A percentile compares a stretch with the other conserved stretches of the same genome.
These are phyloP conservation scores for Luehdorfia chinensis DNA, from an alignment of 1,140 invertebrate genomes.

Conservation along the genomic window DNA sequence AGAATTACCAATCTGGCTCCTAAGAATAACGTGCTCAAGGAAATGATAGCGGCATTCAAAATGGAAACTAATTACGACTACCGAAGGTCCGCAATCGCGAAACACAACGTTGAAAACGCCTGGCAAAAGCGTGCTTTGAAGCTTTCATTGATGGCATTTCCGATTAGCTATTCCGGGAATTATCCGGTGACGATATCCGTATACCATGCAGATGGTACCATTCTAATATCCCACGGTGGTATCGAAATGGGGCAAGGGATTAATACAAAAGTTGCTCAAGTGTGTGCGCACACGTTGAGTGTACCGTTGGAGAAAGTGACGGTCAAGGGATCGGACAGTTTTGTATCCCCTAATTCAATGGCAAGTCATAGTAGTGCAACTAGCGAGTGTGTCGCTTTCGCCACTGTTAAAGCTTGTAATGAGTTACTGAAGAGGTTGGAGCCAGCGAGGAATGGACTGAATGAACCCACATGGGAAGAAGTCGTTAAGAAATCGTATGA, in stretches of 20 bases:
- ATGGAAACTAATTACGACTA: constrained; percentile 76
- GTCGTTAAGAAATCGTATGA: constrained; percentile 79
- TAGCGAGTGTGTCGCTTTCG: constrained; percentile 83
- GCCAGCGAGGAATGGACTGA: constrained; percentile 79
- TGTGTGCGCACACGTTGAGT: constrained; percentile 84
- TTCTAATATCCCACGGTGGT: constrained; percentile 82
- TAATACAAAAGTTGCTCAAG: constrained; percentile 84
- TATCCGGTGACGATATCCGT: constrained; percentile 80
- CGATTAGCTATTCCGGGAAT: constrained; percentile 68
- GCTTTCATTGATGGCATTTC: constrained; percentile 78
- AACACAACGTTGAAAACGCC: constrained; percentile 75
- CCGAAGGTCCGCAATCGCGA: constrained; percentile 62
- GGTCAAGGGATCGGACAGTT: constrained; percentile 82
- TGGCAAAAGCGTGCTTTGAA: constrained; percentile 83
- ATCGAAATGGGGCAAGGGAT: constrained; percentile 87
- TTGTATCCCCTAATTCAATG: constrained; percentile 82
- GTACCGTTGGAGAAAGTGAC: constrained; percentile 84
- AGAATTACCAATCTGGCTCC: constrained; percentile 79
- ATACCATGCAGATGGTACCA: constrained; percentile 82
- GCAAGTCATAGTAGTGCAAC: constrained; percentile 85
- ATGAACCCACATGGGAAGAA: constrained; percentile 82
- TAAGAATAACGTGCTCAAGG: constrained; percentile 60
- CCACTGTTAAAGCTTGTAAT: constrained; percentile 83
- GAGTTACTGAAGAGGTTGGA: constrained; percentile 80
- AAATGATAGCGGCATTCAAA: constrained; percentile 75